Percentiles rank a stretch among this genome's conserved stretches.
phyloP scores from a whole-genome alignment of 2,797 vertebrate species.

The Molossus molossus region DNA sequence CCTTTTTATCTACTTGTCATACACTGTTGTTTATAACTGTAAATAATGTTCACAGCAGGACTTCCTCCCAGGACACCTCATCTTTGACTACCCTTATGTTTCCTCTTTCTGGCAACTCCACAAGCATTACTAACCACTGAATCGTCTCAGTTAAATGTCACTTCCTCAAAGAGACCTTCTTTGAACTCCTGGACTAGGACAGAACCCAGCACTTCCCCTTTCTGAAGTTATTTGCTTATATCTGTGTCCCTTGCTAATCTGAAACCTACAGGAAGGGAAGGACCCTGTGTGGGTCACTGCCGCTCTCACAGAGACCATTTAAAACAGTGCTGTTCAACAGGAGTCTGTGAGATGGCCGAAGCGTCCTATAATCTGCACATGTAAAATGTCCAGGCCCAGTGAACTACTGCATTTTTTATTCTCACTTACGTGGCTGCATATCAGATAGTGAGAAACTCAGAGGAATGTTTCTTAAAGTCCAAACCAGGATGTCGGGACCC shows the following conservation, averaged over 20 bases:
- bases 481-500: not conserved
- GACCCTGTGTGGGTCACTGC: not conserved
- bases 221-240: not conserved
- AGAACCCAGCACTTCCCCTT: not conserved
- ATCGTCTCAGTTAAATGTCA: not conserved
- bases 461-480: not conserved
- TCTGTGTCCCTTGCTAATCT: not conserved
- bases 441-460: not conserved
- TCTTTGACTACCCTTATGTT: not conserved
- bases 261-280: not conserved
- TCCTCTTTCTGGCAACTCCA: not conserved
- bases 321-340: not conserved
- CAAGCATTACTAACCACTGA: not conserved
- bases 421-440: not conserved
- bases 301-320: not conserved
- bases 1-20: not conserved
- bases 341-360: not conserved
- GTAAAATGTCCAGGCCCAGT: not conserved
- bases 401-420: not conserved
- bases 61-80: not conserved
- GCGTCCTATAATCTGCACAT: not conserved
- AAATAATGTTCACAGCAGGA: not conserved
- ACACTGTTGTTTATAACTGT: not conserved
- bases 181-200: not conserved
- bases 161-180: not conserved